Evolutionary conservation across 1,140 invertebrate genomes (phyloP).

Genomic region (Atta texana): DNA sequence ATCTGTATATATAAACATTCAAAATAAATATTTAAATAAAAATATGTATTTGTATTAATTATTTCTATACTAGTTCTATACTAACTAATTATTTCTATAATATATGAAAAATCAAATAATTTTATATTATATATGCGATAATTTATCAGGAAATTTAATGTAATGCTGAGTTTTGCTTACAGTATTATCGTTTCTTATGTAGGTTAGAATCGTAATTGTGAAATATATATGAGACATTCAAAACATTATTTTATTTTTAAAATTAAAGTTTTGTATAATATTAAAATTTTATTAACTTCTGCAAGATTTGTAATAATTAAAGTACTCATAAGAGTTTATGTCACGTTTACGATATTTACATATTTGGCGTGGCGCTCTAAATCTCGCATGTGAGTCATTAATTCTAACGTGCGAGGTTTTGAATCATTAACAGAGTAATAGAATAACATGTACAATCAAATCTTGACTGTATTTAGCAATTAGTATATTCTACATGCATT

Average conservation of each 20-base stretch:
- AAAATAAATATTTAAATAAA: too few species aligned
- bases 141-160: too few species aligned
- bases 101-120: not conserved
- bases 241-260: not conserved
- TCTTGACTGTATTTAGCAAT: not conserved
- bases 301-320: not conserved
- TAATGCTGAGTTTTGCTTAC: not conserved
- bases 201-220: not conserved
- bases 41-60: not conserved
- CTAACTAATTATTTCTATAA: not conserved
- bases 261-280: slow-evolving; percentile 6
- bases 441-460: not conserved
- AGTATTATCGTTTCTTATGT: not conserved
- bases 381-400: slow-evolving; percentile 49
- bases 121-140: not conserved
- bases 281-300: not conserved
- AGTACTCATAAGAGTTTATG: not conserved
- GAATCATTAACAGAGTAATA: slow-evolving; percentile 36
- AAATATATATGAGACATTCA: not conserved
- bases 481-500: not conserved
- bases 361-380: slow-evolving; percentile 37
- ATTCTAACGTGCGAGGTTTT: slow-evolving; percentile 30
- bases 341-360: slow-evolving; percentile 14
- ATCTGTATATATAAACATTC: too few species aligned
- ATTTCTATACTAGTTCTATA: too few species aligned